phyloP scores from a whole-genome alignment of 2,888 invertebrate species.

The Mechanitis mazaeus region DNA sequence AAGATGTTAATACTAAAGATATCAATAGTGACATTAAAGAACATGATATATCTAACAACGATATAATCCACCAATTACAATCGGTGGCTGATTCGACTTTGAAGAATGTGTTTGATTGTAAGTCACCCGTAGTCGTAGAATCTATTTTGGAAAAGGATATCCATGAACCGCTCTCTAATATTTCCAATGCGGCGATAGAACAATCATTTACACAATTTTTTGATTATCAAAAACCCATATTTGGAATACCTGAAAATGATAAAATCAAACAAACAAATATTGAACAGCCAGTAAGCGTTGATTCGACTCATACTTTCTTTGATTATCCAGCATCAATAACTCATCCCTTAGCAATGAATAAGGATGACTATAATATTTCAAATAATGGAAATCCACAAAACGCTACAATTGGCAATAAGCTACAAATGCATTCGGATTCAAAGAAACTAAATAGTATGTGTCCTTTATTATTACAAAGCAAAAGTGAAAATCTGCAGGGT shows the following conservation, averaged over 20 bases:
- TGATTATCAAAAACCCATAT: not conserved
- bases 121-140: not conserved
- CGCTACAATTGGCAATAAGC: not conserved
- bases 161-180: not conserved
- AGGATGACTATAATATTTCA: not conserved
- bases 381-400: constrained; percentile 1
- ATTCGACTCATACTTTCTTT: not conserved
- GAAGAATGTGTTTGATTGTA: constrained; percentile 2
- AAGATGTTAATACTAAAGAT: not conserved
- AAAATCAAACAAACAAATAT: not conserved
- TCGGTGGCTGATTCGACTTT: constrained; percentile 1
- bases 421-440: not conserved
- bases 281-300: not conserved
- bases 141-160: constrained; percentile 1
- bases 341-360: not conserved
- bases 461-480: not conserved
- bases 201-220: not conserved
- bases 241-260: not conserved
- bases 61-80: not conserved
- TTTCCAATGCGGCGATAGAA: no score
- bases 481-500: not conserved
- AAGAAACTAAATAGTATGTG: not conserved
- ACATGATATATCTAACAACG: not conserved
- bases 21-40: not conserved
- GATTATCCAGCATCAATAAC: constrained; percentile 6